Evolutionary conservation across 2,797 vertebrate species (phyloP), one percentile per base, ranked within the genome.

Genomic region (Pempheris klunzingeri): DNA sequence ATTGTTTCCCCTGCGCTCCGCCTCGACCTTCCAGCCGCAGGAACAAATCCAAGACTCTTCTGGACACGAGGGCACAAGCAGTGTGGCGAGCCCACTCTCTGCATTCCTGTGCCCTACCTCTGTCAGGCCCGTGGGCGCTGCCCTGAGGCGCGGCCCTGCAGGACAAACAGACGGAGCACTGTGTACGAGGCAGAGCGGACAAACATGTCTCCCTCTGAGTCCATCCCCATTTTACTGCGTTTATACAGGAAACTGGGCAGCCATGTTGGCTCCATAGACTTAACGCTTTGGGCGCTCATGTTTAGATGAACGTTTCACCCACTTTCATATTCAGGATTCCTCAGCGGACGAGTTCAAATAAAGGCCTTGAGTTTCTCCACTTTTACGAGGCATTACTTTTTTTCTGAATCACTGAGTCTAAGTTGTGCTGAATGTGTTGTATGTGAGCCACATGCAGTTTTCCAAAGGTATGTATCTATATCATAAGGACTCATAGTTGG

Each of bases 11-110:
- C 58, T 4, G 74, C 3, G 36, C 78, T 87, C 81, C 9, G 79
- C 83, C 85, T 84, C 84, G 78, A 82, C 89, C 92, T 60, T 75
- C 73, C 64, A 22, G 71, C 44, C 44, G 6, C 71, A 71, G 80
- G 82, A 90, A 94, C 93, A 95, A 94, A 90, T 93, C 88, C 83
- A 79, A 84, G 89, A 52, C 88, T 93, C 90, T 93, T 94, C 86
- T 92, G 87, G 77, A 67, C 79, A 43, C 62, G 78, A 87, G 86
- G 88, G 87, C 84, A 78, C 75, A 67, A 62, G 81, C 92, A 78
- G 89, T 79, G 87, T 69, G 80, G 54, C 78, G 86, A 52, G 65
- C 94, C 94, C 90, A 94, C 94, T 63, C 81, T 0, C 34, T 28
- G 78, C 91, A 95, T 95, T 95, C 94, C 87, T 88, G 89, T 69